Evolutionary conservation across 2,888 invertebrate species (phyloP), one percentile per base, ranked within the genome.

Genomic region (Homarus gammarus): DNA sequence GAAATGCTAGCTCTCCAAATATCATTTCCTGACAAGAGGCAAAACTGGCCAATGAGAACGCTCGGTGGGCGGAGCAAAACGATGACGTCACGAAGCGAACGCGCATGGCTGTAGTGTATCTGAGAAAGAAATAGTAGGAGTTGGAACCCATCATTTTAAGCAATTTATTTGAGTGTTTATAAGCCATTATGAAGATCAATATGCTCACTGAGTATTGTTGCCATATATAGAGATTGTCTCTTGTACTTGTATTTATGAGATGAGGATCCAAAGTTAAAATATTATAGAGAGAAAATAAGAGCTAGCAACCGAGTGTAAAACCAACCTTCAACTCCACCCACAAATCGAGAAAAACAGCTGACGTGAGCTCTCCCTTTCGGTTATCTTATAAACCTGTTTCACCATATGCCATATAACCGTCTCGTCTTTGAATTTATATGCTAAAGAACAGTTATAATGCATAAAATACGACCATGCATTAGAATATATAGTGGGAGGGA

Each of bases 21-120:
- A 89, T 84, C 89, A 89, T 89, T 89, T 89, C 89, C 89, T 89
- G 89, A 89, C 89, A 89, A 89, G 89, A 89, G 89, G 89, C 84
- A 33, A 33, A 81, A 81, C 81, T 56, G 64, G 81, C 89, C 89
- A 89, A 89, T 89, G 75, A 61, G 84, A 72, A 73, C 10, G 40
- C 36, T 31, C 18, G 56, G 81, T 44, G 70, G 89, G 89, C 84
- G 89, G 84, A n/a, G 89, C 84, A 6, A 89, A 81, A 61, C 56
- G 36, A 72, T 89, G 89, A 89, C 89, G 89, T 89, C 89, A 89
- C 51, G 31, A 5, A 10, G 44, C 61, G 27, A 81, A 44, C 64
- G 89, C 89, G 89, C 89, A 89, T 89, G 88, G 75, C 88, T 61
- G 27, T 77, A 36, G 77, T 77, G 64, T 38, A 51, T 40, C 31